Base-by-base conservation (phyloP, 1,140 invertebrate species). In the Trachymyrmex septentrionalis region DNA sequence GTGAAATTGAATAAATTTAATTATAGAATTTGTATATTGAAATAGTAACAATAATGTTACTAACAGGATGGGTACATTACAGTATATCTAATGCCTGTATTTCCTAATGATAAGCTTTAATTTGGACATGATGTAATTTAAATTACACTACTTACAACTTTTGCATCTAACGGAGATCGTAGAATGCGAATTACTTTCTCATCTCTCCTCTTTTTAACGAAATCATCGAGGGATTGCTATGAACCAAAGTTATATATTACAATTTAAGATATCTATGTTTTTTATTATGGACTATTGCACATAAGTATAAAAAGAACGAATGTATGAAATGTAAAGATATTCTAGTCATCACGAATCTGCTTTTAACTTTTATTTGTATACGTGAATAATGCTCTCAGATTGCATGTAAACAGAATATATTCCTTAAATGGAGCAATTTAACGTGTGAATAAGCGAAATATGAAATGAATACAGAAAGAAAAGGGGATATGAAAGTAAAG, bases 311-410 rank as follows among this genome's bases (percentile, higher is more conserved):
- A 91, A 93, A 86, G 85, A 92, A 92, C 90, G 90, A 91, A 93
- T 93, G 88, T 93, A 92, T 92, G 91, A 92, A 93, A 88, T 93
- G 92, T 93, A 93, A 94, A 91, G 90, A 94, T 93, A 94, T 93
- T 94, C 94, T 94, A 94, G 94, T 94, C 94, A 94, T 77, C 87
- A 92, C 87, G 67, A 93, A 92, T 93, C 89, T 92, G 90, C 91
- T 93, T 92, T 89, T 92, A 89, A 91, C 69, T 78, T 88, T 90
- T 91, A 80, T 88, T 85, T 87, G 30, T 27, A 61, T 86, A 89
- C 61, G 72, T 82, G 76, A 87, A 73, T 57, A 38, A 67, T 87
- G 87, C 67, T 82, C 76, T 63, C 66, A 63, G 85, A 87, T 90
- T 89, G 86, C 76, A 73, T 63, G 61, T 90, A 71, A 34, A 10